phyloP scores from a whole-genome alignment of 2,113 vertebrate genomes.

The Xiphophorus maculatus region DNA sequence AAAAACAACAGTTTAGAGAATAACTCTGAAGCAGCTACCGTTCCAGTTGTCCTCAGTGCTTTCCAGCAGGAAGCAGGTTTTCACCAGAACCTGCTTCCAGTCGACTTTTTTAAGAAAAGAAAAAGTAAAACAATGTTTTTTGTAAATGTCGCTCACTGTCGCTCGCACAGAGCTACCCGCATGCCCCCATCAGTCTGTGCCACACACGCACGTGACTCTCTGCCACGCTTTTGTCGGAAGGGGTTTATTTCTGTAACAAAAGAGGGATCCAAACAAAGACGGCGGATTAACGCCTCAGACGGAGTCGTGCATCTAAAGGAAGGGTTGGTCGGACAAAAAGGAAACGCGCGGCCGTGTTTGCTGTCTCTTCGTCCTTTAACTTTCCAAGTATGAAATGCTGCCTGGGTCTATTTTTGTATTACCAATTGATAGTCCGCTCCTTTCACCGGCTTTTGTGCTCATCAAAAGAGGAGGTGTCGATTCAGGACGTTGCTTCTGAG shows the following conservation, averaged over 20 bases:
- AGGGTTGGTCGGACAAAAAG: conserved; percentile 42
- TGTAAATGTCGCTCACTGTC: conserved; percentile 48
- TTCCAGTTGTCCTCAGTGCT: conserved; percentile 55
- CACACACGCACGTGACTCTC: conserved; percentile 44
- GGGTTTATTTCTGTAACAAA: conserved; percentile 73
- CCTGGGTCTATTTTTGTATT: conserved; percentile 79
- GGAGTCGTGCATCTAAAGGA: conserved; percentile 53
- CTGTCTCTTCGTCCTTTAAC: conserved; percentile 53
- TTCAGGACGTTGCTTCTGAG: conserved; percentile 57
- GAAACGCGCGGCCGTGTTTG: conserved; percentile 52
- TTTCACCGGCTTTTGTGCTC: conserved; percentile 70
- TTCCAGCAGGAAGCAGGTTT: conserved; percentile 49
- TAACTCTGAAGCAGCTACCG: conserved; percentile 66
- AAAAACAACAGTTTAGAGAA: conserved; percentile 28
- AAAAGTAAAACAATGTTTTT: conserved; percentile 26
- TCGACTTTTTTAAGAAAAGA: conserved; percentile 52
- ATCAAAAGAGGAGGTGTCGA: conserved; percentile 69
- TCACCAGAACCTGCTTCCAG: conserved; percentile 36
- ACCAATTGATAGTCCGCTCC: conserved; percentile 60
- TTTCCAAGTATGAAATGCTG: conserved; percentile 65
- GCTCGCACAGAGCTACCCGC: conserved; percentile 45
- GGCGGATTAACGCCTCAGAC: conserved; percentile 44
- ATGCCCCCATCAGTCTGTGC: conserved; percentile 61
- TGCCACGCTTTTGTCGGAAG: conserved; percentile 49
- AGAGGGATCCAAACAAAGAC: conserved; percentile 54